Base-by-base conservation (phyloP, 1,140 invertebrate genomes). In the Aphidius gifuensis region DNA sequence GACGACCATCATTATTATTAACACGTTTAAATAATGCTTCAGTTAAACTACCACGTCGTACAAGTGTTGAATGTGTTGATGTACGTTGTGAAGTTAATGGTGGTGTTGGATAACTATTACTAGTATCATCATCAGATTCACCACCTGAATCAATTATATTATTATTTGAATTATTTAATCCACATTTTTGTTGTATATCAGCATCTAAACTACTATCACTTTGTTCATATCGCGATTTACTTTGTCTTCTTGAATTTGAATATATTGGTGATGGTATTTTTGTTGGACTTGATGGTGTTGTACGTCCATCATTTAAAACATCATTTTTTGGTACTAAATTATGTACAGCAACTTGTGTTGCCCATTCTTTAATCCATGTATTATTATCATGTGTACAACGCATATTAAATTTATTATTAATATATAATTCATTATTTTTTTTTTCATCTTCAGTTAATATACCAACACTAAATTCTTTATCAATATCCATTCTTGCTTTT, bases 401-500 rank as follows among this genome's bases (percentile, higher is more conserved):
- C 64, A 74, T 69, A 55, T 76, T 73, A 42, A 75, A 76, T 32
- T 32, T 32, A 67, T 73, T 82, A 68, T 75, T 74, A 58, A 82
- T 69, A 53, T 82, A 82, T 44, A 77, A 71, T 64, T 79, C 74
- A 16, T 77, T 80, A 32, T 32, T 32, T 32, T 2, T 32, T 60
- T 69, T 80, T 57, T 79, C 76, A 47, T 78, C 72, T 40, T 80
- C 76, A 6, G 80, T 77, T 38, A 83, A 68, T 63, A 77, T 66
- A 53, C 83, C 79, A 11, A 88, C 82, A 53, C 85, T 86, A 77
- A 92, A 92, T 47, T 87, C 86, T 66, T 86, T 85, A 69, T 94
- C 92, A 67, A 96, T 95, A 70, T 91, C 90, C 84, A 90, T 90
- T 68, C 92, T 83, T 50, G 92, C 92, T 80, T 91, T 89, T 66